Base-by-base conservation (phyloP, 2,888 invertebrate genomes). In the Myathropa florea region DNA sequence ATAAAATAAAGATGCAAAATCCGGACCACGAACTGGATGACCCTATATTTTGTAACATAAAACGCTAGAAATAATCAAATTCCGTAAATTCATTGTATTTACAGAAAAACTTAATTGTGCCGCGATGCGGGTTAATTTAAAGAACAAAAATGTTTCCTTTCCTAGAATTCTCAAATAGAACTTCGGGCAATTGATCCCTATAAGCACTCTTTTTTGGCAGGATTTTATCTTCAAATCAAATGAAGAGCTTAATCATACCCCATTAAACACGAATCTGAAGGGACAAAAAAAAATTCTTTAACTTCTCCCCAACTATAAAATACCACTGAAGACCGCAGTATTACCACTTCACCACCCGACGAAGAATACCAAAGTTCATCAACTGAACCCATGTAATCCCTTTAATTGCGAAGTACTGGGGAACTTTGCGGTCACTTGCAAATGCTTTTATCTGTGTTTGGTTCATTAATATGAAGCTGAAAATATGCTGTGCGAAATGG, bases 401-500 rank as follows among this genome's bases (percentile, higher is more conserved):
- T 75, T 75, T 79, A 83, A 83, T 83, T 83, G 79, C 83, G 75
- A 46, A 67, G 70, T 65, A 65, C 70, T 70, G 75, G 71, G 76
- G 10, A 76, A 84, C 61, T 80, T 80, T 76, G 71, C 33, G 80
- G 84, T 67, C 39, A 76, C 75, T 80, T 80, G 67, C 68, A 71
- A 80, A 80, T 79, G 83, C 79, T 83, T 83, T 83, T 79, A 83
- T 83, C 79, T 73, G 60, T 75, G 70, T 80, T 75, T 61, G 80
- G 84, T 84, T 84, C 84, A 84, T 84, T 80, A 80, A 76, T 76
- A 71, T 72, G 75, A 80, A 84, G 76, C 67, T 79, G 79, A 39
- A 79, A 79, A 79, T 75, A 84, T 76, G 84, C 80, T 76, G 46
- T 84, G 65, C 55, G 60, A 80, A 80, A 84, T 76, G 84, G 80